phyloP scores from a whole-genome alignment of 2,113 vertebrate species.

The Megatriorchis doriae region DNA sequence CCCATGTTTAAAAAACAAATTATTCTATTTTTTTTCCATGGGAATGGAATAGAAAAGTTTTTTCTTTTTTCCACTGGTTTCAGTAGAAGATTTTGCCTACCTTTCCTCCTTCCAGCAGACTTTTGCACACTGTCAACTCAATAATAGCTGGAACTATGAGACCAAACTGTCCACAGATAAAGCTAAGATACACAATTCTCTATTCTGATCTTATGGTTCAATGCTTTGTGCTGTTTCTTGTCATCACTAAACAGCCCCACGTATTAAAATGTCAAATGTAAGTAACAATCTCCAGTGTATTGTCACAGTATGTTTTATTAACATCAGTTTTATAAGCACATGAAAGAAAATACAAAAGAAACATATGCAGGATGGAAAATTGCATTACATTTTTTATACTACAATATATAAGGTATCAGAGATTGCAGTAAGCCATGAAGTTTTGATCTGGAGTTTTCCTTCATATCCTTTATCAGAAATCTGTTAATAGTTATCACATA shows the following conservation, averaged over 20 bases:
- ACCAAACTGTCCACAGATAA: background rate
- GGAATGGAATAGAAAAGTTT: background rate
- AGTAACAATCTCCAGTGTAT: background rate
- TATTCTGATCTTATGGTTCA: background rate
- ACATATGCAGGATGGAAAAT: background rate
- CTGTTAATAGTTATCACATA: background rate
- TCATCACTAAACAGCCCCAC: background rate
- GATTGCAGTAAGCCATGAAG: background rate
- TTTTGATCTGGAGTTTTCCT: background rate
- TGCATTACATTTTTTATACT: background rate
- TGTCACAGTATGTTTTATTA: background rate
- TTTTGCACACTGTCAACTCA: background rate
- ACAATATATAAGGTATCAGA: background rate
- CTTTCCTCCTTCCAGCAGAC: background rate
- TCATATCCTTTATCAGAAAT: background rate
- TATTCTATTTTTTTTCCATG: background rate
- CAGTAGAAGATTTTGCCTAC: background rate
- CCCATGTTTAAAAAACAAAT: fast-evolving
- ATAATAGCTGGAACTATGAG: background rate
- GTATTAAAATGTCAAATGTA: background rate
- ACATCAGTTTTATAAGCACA: background rate
- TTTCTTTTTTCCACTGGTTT: background rate
- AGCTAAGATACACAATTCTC: background rate
- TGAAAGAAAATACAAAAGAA: background rate
- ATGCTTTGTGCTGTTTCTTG: background rate